These are phyloP conservation scores for Tyrannus savana DNA, from an alignment of 2,113 vertebrate species.

Conservation along the genomic window DNA sequence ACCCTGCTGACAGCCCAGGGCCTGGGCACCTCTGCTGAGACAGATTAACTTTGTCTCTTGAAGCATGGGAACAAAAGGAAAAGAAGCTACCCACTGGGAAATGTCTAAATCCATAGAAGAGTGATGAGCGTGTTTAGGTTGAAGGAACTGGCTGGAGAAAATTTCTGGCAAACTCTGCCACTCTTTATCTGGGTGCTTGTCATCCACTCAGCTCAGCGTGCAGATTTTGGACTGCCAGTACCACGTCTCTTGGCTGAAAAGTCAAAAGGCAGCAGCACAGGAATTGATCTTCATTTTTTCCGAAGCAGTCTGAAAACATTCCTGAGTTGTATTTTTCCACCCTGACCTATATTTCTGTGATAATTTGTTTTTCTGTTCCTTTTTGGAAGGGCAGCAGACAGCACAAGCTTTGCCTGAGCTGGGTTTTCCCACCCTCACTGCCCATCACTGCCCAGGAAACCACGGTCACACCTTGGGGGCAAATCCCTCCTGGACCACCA, in stretches of 20 bases:
- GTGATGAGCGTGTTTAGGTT: neutral
- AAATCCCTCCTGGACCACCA: neutral
- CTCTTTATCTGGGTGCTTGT: neutral
- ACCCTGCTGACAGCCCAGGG: neutral
- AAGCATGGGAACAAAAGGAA: neutral
- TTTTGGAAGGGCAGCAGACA: neutral
- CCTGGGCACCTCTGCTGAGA: neutral
- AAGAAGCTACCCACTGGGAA: neutral
- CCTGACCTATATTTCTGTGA: neutral
- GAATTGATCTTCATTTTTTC: neutral
- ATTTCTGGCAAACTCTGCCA: neutral
- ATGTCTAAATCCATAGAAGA: neutral
- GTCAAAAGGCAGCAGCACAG: neutral
- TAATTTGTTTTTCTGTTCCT: neutral
- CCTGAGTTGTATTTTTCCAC: neutral
- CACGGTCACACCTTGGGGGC: rapidly evolving
- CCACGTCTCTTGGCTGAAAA: neutral
- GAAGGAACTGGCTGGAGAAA: neutral
- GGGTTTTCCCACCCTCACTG: neutral
- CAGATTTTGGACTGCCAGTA: neutral
- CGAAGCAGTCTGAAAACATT: neutral
- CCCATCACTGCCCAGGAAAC: rapidly evolving
- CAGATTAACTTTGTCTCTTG: neutral
- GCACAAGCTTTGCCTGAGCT: rapidly evolving
- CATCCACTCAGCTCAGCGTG: neutral